Evolutionary conservation across 2,797 vertebrate species (phyloP).

Genomic region (Hydrophis major): DNA sequence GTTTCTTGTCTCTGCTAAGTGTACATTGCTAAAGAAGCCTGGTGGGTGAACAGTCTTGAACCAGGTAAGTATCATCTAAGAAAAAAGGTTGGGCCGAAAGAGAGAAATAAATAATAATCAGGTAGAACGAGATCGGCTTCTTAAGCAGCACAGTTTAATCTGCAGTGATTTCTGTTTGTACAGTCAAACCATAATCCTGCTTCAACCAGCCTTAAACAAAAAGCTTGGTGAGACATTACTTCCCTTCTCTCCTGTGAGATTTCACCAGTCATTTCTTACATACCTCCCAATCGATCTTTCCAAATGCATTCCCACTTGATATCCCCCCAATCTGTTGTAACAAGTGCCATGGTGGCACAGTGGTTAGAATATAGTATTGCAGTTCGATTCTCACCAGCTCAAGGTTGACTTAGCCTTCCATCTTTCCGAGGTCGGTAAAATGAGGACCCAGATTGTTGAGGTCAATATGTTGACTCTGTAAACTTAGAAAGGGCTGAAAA

Average conservation of each 20-base stretch:
- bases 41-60: background rate
- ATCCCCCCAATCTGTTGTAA: background rate
- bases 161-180: background rate
- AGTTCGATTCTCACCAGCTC: background rate
- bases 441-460: too few species aligned
- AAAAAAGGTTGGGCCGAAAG: background rate
- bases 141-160: background rate
- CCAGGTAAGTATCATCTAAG: background rate
- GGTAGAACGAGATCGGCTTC: background rate
- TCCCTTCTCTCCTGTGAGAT: background rate
- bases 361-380: background rate
- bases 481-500: background rate
- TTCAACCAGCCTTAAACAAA: background rate
- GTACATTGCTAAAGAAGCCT: background rate
- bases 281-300: background rate
- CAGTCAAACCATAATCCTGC: background rate
- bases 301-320: background rate
- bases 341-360: background rate
- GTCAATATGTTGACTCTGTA: background rate
- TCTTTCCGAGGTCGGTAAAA: background rate
- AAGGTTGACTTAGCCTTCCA: background rate
- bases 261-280: background rate
- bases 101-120: background rate
- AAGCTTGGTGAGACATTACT: background rate
- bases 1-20: background rate